Percentiles rank a stretch among this genome's conserved stretches.
These are phyloP conservation scores for Tolypeutes matacus DNA, from an alignment of 2,797 vertebrate species.

Conservation along the genomic window DNA sequence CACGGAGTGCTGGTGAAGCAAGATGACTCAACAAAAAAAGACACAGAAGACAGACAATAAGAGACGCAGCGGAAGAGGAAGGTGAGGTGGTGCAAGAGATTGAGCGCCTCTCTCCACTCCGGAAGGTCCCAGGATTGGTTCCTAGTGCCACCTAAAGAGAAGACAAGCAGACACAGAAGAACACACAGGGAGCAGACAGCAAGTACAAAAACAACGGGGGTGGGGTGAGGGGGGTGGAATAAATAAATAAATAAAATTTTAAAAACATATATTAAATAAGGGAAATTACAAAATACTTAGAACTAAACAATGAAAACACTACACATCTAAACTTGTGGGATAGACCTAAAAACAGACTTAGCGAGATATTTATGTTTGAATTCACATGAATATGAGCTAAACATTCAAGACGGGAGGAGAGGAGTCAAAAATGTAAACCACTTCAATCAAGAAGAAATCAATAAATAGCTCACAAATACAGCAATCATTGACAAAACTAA, in stretches of 20 bases:
- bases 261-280: not conserved
- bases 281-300: constrained; percentile 3
- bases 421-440: not conserved
- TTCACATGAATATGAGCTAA: constrained; percentile 35
- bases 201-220: too few species aligned
- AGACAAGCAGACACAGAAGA: too few species aligned
- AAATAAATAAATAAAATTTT: constrained; percentile 23
- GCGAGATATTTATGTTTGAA: not conserved
- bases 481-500: constrained; percentile 45
- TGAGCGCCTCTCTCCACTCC: too few species aligned
- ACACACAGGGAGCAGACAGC: too few species aligned
- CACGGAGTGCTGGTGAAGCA: too few species aligned
- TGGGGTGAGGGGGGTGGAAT: not conserved
- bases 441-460: constrained; percentile 38
- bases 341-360: constrained; percentile 14
- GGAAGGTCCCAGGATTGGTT: too few species aligned
- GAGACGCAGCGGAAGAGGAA: too few species aligned
- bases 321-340: not conserved
- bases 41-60: too few species aligned
- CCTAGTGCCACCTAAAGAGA: too few species aligned
- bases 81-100: too few species aligned
- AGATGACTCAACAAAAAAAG: too few species aligned
- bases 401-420: constrained; percentile 19
- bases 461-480: not conserved
- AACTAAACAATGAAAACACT: not conserved